Base-by-base conservation (phyloP, 2,888 invertebrate genomes). In the Alentia gelatinosa region DNA sequence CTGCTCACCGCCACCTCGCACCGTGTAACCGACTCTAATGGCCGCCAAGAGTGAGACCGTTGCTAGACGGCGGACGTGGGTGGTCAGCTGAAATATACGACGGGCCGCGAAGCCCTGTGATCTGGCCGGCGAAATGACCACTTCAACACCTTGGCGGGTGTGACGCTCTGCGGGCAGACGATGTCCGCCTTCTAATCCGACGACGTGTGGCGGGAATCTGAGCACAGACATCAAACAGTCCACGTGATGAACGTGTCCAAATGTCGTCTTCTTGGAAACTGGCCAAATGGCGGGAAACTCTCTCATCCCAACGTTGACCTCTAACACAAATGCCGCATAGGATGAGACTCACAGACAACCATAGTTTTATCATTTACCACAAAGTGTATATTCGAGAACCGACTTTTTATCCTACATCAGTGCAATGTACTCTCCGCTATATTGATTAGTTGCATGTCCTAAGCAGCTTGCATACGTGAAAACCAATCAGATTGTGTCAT, bases 251-350 rank as follows among this genome's bases (percentile, higher is more conserved):
- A 79, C 39, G 79, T 39, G 79, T 19, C n/a, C 79, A 39, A 39
- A 79, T 79, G 79, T 79, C 79, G 79, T 35, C 79, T 79, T 35
- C 79, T 79, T 30, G 0, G 68, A 56, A 56, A 56, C 56, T n/a
- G 56, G n/a, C 56, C 56, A 56, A 56, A 30, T 68, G 68, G 68
- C 68, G 68, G 68, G 12, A 68, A 68, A 30, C 12, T 68, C 68
- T 68, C 68, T 68, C 30, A 68, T 68, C 68, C 1, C 12, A 26
- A 26, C 12, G 68, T 26, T 26, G 56, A 68, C 68, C 68, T 12
- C 30, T 12, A 19, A 1, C 30, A 26, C 26, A 68, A 68, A 68
- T 68, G 68, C 26, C 68, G 30, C 26, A 12, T 30, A 12, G 30
- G 68, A 26, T 30, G 68, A 30, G 68, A 12, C 68, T 30, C 30